Evolutionary conservation across 2,888 invertebrate genomes (phyloP).

Genomic region (Drosophila buzzatii): DNA sequence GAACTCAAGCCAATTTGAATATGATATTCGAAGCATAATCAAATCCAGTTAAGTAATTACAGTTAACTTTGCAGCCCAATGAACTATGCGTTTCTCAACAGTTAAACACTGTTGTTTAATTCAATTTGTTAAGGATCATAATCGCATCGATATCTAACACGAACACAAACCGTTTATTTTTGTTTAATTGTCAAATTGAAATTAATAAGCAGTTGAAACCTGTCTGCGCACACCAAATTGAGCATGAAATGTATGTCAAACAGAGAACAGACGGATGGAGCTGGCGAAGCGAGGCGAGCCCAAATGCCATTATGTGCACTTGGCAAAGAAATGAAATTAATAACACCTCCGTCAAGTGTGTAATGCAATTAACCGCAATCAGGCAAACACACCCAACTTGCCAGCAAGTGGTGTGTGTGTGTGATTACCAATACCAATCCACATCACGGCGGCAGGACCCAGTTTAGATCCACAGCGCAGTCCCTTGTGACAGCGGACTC

Average conservation of each 20-base stretch:
- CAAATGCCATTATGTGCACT: slow-evolving; percentile 33
- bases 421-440: slow-evolving; percentile 8
- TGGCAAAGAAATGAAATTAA: slow-evolving; percentile 57
- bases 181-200: slow-evolving; percentile 20
- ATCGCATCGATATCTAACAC: slow-evolving; percentile 6
- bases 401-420: slow-evolving; percentile 7
- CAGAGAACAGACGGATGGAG: slow-evolving; percentile 1
- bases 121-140: slow-evolving; percentile 4
- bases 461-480: slow-evolving; percentile 14
- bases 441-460: slow-evolving; percentile 1
- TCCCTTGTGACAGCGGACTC: slow-evolving; percentile 32
- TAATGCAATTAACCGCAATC: slow-evolving; percentile 66
- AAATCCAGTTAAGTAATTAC: neutral
- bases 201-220: slow-evolving; percentile 21
- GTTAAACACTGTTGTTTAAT: slow-evolving; percentile 13
- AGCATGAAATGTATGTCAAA: slow-evolving; percentile 53
- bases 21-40: neutral
- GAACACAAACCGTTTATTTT: slow-evolving; percentile 10
- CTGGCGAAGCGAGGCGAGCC: neutral
- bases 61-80: neutral
- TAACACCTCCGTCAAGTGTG: slow-evolving; percentile 62
- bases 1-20: neutral
- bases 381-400: slow-evolving; percentile 31
- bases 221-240: slow-evolving; percentile 50
- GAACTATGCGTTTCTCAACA: neutral